phyloP scores from a whole-genome alignment of 2,113 vertebrate species.

The Hoplias malabaricus region DNA sequence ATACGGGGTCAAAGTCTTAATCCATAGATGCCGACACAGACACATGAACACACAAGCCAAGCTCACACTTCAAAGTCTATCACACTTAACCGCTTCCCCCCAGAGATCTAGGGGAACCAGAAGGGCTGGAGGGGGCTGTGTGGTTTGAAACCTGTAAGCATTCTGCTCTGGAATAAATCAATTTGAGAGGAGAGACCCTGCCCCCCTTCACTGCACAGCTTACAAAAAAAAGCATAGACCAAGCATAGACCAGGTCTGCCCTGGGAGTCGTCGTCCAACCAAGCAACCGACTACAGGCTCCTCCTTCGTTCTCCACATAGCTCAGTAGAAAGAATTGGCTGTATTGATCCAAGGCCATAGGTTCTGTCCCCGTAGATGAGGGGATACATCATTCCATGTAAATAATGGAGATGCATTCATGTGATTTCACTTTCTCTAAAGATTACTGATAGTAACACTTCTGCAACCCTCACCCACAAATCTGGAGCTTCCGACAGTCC shows the following conservation, averaged over 20 bases:
- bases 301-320: not conserved
- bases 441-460: not conserved
- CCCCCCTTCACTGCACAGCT: conserved; percentile 3
- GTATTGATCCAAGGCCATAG: conserved; percentile 19
- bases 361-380: not conserved
- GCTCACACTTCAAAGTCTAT: conserved; percentile 17
- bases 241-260: conserved; percentile 11
- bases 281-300: not conserved
- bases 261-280: not conserved
- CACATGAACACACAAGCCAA: not conserved
- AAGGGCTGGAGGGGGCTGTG: conserved; percentile 23
- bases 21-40: conserved; percentile 15
- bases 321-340: conserved; percentile 9
- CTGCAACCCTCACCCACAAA: not conserved
- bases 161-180: conserved; percentile 17
- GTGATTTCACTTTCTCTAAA: not conserved
- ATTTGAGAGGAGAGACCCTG: not conserved
- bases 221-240: no score
- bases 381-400: not conserved
- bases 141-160: conserved; percentile 22
- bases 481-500: not conserved
- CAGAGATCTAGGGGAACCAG: conserved; percentile 10
- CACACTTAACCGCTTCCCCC: conserved; percentile 1
- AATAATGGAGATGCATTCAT: not conserved
- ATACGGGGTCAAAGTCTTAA: not conserved